Percentiles rank a stretch among this genome's conserved stretches.
phyloP scores from a whole-genome alignment of 2,888 invertebrate species.

The Pristionchus exspectatus region DNA sequence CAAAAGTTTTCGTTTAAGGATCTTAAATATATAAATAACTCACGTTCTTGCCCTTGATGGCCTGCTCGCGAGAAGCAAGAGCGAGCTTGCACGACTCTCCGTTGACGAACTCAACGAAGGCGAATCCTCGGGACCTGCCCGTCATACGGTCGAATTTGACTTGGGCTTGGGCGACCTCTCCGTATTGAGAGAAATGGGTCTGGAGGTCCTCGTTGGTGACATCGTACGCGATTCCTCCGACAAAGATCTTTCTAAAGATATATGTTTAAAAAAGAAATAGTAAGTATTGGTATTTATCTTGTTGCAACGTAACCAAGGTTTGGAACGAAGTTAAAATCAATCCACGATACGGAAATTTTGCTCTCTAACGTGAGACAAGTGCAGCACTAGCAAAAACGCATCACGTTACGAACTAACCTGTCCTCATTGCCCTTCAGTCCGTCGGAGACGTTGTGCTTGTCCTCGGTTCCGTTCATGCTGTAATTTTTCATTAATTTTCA shows the following conservation, averaged over 20 bases:
- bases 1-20: not conserved
- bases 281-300: no score
- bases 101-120: conserved; percentile 78
- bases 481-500: not conserved
- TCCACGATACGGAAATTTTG: not conserved
- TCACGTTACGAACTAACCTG: conserved; percentile 61
- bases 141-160: conserved; percentile 79
- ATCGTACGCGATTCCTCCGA: conserved; percentile 79
- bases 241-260: conserved; percentile 78
- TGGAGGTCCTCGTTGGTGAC: conserved; percentile 77
- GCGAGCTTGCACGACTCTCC: conserved; percentile 76
- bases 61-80: conserved; percentile 74
- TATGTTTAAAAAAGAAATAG: not conserved
- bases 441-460: conserved; percentile 67
- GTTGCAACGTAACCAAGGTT: no score
- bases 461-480: conserved; percentile 55
- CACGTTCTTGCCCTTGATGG: conserved; percentile 76
- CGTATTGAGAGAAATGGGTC: conserved; percentile 76
- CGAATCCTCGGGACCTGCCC: conserved; percentile 78
- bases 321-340: no score
- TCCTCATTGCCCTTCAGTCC: conserved; percentile 72
- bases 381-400: not conserved
- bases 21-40: conserved; percentile 27
- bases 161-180: conserved; percentile 76
- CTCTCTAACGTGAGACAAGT: not conserved